Conservation (phyloP, 2,888 invertebrate genomes). For the Aleiodes alternator region DNA sequence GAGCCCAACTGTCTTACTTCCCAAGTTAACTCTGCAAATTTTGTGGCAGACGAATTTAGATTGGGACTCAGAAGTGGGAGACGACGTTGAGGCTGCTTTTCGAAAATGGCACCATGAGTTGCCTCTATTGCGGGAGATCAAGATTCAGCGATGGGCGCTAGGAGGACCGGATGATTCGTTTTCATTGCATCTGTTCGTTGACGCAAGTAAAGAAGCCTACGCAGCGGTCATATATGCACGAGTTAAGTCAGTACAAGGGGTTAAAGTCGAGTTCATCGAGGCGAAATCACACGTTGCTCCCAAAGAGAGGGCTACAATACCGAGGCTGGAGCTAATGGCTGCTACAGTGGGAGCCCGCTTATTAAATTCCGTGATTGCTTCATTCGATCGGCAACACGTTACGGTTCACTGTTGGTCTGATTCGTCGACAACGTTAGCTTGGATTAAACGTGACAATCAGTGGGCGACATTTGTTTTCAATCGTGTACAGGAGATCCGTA, state of each 20-base stretch:
- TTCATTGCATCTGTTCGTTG: slow-evolving; percentile 60
- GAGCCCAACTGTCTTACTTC: slow-evolving; percentile 49
- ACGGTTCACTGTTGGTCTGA: slow-evolving; percentile 8
- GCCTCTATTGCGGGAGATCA: slow-evolving; percentile 41
- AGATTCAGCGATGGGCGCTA: slow-evolving; percentile 52
- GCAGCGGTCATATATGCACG: slow-evolving; percentile 58
- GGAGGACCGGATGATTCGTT: slow-evolving; percentile 27
- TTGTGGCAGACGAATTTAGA: slow-evolving; percentile 45
- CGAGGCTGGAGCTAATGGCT: slow-evolving; percentile 41
- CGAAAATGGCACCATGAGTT: slow-evolving; percentile 52
- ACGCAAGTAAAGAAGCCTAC: slow-evolving; percentile 60
- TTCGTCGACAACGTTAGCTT: neutral
- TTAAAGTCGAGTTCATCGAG: slow-evolving; percentile 55
- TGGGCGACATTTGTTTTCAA: slow-evolving; percentile 22
- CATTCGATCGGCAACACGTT: neutral
- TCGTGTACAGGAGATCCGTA: slow-evolving; percentile 1
- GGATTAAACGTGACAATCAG: slow-evolving; percentile 5
- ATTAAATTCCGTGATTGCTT: neutral
- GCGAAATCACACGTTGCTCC: slow-evolving; percentile 63
- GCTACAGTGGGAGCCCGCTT: slow-evolving; percentile 17
- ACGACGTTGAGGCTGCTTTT: slow-evolving; percentile 41
- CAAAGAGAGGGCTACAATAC: slow-evolving; percentile 59
- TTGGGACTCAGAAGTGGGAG: slow-evolving; percentile 50
- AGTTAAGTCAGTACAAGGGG: slow-evolving; percentile 40
- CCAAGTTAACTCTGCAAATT: slow-evolving; percentile 51